These are phyloP conservation scores for Nesoenas mayeri DNA, from an alignment of 2,113 vertebrate genomes.

Conservation along the genomic window DNA sequence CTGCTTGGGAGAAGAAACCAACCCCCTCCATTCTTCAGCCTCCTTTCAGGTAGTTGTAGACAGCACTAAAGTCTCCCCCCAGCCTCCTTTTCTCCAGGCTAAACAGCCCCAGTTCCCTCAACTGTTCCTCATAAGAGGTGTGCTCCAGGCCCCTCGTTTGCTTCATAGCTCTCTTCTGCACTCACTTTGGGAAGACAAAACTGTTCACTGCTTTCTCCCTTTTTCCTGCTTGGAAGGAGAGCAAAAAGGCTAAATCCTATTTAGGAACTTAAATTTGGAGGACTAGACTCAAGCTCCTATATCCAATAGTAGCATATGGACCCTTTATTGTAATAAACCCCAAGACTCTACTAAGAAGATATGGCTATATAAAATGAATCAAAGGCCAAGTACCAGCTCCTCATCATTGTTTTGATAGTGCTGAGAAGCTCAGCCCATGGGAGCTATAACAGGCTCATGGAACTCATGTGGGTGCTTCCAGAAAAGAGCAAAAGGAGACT, in stretches of 20 bases:
- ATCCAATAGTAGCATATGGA: fast-evolving
- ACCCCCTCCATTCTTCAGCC: too few species aligned
- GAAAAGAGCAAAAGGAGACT: not conserved
- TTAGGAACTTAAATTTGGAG: not conserved
- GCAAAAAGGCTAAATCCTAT: not conserved
- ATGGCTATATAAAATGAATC: not conserved
- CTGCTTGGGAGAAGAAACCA: too few species aligned
- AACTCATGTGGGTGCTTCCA: not conserved
- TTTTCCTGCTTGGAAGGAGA: not conserved
- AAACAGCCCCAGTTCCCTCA: too few species aligned
- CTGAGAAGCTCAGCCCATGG: not conserved
- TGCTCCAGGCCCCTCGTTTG: too few species aligned
- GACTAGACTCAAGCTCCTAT: not conserved
- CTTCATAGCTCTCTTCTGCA: too few species aligned
- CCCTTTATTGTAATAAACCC: not conserved
- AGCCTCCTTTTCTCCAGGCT: too few species aligned
- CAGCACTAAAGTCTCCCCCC: too few species aligned
- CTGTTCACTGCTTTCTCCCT: not conserved
- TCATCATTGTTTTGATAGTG: not conserved
- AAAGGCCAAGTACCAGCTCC: not conserved
- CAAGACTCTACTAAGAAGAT: not conserved
- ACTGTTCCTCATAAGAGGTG: too few species aligned
- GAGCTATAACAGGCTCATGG: not conserved
- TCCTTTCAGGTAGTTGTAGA: too few species aligned
- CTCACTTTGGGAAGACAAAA: not conserved